Evolutionary conservation across 1,140 invertebrate species (phyloP).

Genomic region (Drosophila tropicalis): DNA sequence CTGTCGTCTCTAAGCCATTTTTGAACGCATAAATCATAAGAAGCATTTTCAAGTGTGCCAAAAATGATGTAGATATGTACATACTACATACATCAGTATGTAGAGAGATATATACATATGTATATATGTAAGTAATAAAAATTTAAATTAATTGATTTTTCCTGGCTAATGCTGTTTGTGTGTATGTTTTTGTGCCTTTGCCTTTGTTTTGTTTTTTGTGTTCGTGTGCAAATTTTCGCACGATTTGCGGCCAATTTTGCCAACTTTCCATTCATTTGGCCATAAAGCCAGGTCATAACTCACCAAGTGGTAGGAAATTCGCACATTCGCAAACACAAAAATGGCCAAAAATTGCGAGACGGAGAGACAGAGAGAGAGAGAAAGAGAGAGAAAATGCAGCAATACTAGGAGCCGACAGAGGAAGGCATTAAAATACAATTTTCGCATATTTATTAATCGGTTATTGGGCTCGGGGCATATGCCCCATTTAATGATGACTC

Average conservation of each 20-base stretch:
- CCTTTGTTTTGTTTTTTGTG: background rate
- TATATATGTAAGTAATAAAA: slow-evolving; percentile 56
- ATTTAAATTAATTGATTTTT: slow-evolving; percentile 73
- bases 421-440: slow-evolving; percentile 65
- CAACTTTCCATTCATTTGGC: slow-evolving; percentile 30
- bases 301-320: slow-evolving; percentile 21
- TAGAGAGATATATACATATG: background rate
- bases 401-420: background rate
- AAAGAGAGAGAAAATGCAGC: background rate
- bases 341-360: background rate
- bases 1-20: background rate
- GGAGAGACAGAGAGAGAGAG: background rate
- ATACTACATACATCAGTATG: too few relatives aligned
- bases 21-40: background rate
- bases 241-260: slow-evolving; percentile 66
- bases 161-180: slow-evolving; percentile 15
- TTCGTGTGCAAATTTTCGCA: slow-evolving; percentile 44
- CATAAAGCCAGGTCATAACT: slow-evolving; percentile 43
- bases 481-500: slow-evolving; percentile 24
- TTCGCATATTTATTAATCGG: slow-evolving; percentile 69
- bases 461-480: slow-evolving; percentile 45
- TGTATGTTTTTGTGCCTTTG: background rate
- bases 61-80: background rate
- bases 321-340: background rate
- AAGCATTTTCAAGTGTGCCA: slow-evolving; percentile 32